A percentile compares a stretch with the other conserved stretches of the same genome.
Evolutionary conservation across 2,113 vertebrate genomes (phyloP).

Genomic region (Xenopus tropicalis): UCB_Xtro_10.0 CM004444.2:80242501-80243000

Average conservation of each 20-base stretch:
- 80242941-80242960: slow-evolving; percentile 64
- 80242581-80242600: too few relatives aligned
- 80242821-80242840: slow-evolving; percentile 63
- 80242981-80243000: slow-evolving; percentile 66
- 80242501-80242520: too few relatives aligned
- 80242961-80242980: slow-evolving; percentile 67
- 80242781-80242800: slow-evolving; percentile 37
- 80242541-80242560: too few relatives aligned
- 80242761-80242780: slow-evolving; percentile 14
- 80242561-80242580: too few relatives aligned
- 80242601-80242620: too few relatives aligned
- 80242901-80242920: slow-evolving; percentile 62
- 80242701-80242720: background rate
- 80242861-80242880: slow-evolving; percentile 64
- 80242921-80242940: slow-evolving; percentile 66
- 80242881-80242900: slow-evolving; percentile 59
- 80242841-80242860: slow-evolving; percentile 66
- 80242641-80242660: too few relatives aligned
- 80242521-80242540: too few relatives aligned
- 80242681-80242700: background rate
- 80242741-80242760: slow-evolving; percentile 6
- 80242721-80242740: background rate
- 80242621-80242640: too few relatives aligned
- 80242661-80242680: too few relatives aligned
- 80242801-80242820: slow-evolving; percentile 65